Evolutionary conservation across 2,797 vertebrate genomes (phyloP).

Genomic region (Coregonus ussuriensis): DNA sequence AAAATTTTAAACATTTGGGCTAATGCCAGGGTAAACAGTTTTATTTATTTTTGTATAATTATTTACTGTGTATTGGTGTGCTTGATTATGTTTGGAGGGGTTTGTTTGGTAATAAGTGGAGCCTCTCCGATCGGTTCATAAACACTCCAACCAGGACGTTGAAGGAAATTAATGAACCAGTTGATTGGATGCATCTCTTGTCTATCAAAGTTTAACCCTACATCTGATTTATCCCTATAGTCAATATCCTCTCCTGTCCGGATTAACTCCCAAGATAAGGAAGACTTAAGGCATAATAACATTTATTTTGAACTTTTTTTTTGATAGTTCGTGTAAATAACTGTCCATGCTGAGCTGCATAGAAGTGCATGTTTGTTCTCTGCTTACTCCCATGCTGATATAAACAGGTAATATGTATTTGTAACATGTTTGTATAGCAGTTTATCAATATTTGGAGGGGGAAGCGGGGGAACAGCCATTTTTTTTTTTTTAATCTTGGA

Average conservation of each 20-base stretch:
- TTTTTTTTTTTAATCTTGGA: slow-evolving; percentile 50
- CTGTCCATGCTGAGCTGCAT: slow-evolving; percentile 87
- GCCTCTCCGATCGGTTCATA: not conserved
- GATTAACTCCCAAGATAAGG: not conserved
- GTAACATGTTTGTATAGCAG: slow-evolving; percentile 17
- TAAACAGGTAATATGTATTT: slow-evolving; percentile 13
- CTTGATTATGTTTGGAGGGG: not conserved
- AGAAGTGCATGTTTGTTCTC: slow-evolving; percentile 69
- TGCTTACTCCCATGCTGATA: slow-evolving; percentile 57
- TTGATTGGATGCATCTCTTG: not conserved
- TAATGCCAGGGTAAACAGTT: not conserved
- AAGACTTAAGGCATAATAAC: slow-evolving; percentile 4
- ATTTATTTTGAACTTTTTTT: slow-evolving; percentile 43
- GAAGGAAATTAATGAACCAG: not conserved
- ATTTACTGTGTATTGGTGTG: not conserved
- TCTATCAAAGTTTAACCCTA: not conserved
- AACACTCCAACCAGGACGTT: not conserved
- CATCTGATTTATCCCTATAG: not conserved
- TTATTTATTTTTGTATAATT: not conserved
- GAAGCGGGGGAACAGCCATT: slow-evolving; percentile 26
- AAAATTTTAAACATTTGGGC: not conserved
- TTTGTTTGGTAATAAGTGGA: not conserved
- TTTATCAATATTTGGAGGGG: slow-evolving; percentile 59
- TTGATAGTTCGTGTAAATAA: slow-evolving; percentile 82
- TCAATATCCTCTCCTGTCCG: not conserved